Evolutionary conservation across 2,888 invertebrate genomes (phyloP).

Genomic region (Spodoptera picta): DNA sequence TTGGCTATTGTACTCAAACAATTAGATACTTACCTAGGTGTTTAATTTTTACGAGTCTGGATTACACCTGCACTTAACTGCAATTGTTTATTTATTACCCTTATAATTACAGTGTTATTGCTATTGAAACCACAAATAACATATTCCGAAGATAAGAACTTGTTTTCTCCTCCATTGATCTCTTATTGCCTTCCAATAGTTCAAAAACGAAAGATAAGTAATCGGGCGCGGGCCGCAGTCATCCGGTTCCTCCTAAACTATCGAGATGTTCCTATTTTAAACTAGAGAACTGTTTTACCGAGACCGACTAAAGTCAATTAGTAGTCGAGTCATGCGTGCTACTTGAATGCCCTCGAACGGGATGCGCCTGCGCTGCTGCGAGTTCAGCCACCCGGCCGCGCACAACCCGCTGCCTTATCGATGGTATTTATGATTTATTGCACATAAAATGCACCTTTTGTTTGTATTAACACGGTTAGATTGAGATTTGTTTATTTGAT

Average conservation of each 20-base stretch:
- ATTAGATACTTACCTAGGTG: no score
- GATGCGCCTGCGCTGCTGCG: constrained; percentile 68
- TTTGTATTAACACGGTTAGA: constrained; percentile 34
- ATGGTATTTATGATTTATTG: constrained; percentile 63
- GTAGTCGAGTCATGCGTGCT: constrained; percentile 74
- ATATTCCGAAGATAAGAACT: neutral
- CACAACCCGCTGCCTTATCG: constrained; percentile 55
- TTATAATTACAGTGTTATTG: no score
- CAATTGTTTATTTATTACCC: no score
- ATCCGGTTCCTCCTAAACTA: constrained; percentile 53
- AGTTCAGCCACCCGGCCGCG: constrained; percentile 68
- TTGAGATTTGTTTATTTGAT: constrained; percentile 41
- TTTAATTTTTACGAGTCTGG: no score
- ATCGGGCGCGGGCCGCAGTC: constrained; percentile 25
- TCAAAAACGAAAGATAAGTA: constrained; percentile 33
- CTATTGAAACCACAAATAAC: no score
- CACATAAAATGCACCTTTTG: constrained; percentile 55
- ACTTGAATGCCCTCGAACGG: constrained; percentile 75
- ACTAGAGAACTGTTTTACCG: constrained; percentile 68
- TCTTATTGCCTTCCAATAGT: constrained; percentile 6
- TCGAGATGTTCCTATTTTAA: constrained; percentile 69
- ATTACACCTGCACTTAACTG: no score
- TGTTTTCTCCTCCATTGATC: neutral
- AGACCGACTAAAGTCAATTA: constrained; percentile 72
- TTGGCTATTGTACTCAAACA: no score